These are phyloP conservation scores for Cervus canadensis DNA, from an alignment of 2,113 vertebrate species.

Conservation along the genomic window DNA sequence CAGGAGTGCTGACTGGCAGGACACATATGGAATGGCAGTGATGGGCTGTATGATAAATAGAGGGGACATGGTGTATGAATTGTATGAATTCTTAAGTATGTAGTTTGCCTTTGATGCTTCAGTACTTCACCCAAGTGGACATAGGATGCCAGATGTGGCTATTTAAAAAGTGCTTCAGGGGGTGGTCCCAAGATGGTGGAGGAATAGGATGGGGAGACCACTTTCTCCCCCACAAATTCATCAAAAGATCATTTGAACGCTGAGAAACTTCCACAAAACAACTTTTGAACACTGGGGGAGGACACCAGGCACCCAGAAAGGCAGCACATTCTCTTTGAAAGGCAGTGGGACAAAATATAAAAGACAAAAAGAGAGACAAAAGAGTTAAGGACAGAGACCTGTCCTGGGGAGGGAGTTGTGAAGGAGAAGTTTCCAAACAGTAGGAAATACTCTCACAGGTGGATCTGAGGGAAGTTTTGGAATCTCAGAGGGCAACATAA, in stretches of 20 bases:
- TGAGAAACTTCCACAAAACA: neutral
- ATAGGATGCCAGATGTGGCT: neutral
- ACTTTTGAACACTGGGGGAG: neutral
- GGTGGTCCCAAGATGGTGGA: neutral
- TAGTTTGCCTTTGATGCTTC: neutral
- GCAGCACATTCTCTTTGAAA: neutral
- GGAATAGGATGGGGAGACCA: neutral
- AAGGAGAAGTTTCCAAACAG: neutral
- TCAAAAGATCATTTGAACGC: neutral
- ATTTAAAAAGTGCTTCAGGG: neutral
- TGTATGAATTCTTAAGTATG: neutral
- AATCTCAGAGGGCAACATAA: neutral
- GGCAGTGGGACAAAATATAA: neutral
- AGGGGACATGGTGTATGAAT: neutral
- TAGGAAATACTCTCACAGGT: neutral
- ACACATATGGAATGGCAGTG: neutral
- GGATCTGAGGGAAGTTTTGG: neutral
- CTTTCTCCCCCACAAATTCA: neutral
- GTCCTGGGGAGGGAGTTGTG: neutral
- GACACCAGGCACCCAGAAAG: neutral
- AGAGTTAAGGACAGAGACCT: neutral
- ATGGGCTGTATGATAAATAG: neutral
- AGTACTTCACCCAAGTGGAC: neutral
- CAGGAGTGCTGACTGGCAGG: neutral
- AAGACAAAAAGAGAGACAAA: neutral